A percentile compares a stretch with the other conserved stretches of the same genome.
phyloP scores from a whole-genome alignment of 2,797 vertebrate species.

The Carapus acus region DNA sequence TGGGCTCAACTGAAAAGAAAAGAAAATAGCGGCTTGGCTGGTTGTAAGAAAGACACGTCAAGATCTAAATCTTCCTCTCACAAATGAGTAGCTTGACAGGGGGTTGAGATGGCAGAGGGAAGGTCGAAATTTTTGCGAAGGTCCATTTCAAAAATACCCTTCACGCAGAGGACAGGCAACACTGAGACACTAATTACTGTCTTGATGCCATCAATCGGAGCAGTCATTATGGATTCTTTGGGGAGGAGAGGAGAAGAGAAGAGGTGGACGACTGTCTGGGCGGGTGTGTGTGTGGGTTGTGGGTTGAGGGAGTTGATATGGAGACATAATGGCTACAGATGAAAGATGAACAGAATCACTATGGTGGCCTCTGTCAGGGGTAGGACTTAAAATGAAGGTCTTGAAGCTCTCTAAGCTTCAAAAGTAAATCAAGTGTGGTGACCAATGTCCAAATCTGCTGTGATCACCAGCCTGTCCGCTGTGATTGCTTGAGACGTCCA shows the following conservation, averaged over 20 bases:
- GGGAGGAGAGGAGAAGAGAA: neutral
- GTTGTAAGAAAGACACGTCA: conserved; percentile 1
- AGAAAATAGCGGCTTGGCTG: neutral
- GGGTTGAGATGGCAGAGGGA: conserved; percentile 13
- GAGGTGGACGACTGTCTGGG: no score
- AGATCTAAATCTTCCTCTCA: conserved; percentile 11
- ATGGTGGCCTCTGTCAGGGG: conserved; percentile 12
- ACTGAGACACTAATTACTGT: conserved; percentile 55
- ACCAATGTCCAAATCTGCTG: conserved; percentile 18
- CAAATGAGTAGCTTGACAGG: conserved; percentile 23
- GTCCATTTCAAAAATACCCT: conserved; percentile 47
- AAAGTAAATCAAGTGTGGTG: conserved; percentile 33
- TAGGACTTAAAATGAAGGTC: conserved; percentile 21
- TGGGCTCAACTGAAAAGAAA: neutral
- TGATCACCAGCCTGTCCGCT: conserved; percentile 20
- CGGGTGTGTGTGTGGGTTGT: no score
- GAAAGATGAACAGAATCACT: conserved; percentile 10
- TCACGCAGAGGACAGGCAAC: conserved; percentile 38
- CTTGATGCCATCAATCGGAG: conserved; percentile 35
- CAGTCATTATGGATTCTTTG: conserved; percentile 37
- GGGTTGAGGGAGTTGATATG: no score
- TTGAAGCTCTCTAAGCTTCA: conserved; percentile 26
- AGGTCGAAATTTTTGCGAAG: conserved; percentile 27
- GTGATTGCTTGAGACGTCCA: conserved; percentile 15
- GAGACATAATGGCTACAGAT: neutral